These are phyloP conservation scores for Encarsia formosa DNA, from an alignment of 2,888 invertebrate genomes.

Conservation along the genomic window DNA sequence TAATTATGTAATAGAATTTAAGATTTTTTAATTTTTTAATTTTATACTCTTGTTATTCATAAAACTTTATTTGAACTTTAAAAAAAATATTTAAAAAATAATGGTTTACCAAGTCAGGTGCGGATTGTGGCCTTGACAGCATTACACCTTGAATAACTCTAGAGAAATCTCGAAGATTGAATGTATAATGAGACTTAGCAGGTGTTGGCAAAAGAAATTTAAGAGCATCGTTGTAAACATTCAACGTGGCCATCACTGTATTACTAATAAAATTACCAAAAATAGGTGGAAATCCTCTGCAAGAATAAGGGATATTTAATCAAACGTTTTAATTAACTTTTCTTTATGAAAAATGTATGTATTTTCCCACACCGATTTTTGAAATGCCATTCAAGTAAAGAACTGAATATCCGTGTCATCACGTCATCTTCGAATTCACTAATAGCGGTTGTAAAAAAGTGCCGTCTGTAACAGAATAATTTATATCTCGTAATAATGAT, in stretches of 20 bases:
- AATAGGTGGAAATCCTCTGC: constrained; percentile 81
- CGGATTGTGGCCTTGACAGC: constrained; percentile 83
- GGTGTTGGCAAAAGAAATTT: constrained; percentile 83
- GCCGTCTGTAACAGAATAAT: too few relatives aligned
- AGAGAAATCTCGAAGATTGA: constrained; percentile 90
- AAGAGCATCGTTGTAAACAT: constrained; percentile 79
- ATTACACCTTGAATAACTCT: constrained; percentile 88
- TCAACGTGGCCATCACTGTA: constrained; percentile 78
- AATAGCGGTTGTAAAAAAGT: constrained; percentile 80
- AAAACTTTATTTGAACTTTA: not conserved
- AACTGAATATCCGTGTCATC: constrained; percentile 77
- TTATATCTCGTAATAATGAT: too few relatives aligned
- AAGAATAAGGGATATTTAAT: too few relatives aligned
- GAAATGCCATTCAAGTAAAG: constrained; percentile 92
- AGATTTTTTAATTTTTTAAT: too few relatives aligned
- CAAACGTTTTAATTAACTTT: too few relatives aligned
- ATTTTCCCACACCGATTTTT: too few relatives aligned
- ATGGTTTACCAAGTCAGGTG: constrained; percentile 61
- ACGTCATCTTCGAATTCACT: constrained; percentile 86
- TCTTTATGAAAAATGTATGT: too few relatives aligned
- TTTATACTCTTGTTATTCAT: not conserved
- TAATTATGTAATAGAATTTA: too few relatives aligned
- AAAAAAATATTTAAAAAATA: not conserved
- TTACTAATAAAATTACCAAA: constrained; percentile 83
- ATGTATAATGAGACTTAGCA: constrained; percentile 89